These are phyloP conservation scores for Xanthorhoe designata DNA, from an alignment of 2,888 invertebrate species.

Conservation along the genomic window DNA sequence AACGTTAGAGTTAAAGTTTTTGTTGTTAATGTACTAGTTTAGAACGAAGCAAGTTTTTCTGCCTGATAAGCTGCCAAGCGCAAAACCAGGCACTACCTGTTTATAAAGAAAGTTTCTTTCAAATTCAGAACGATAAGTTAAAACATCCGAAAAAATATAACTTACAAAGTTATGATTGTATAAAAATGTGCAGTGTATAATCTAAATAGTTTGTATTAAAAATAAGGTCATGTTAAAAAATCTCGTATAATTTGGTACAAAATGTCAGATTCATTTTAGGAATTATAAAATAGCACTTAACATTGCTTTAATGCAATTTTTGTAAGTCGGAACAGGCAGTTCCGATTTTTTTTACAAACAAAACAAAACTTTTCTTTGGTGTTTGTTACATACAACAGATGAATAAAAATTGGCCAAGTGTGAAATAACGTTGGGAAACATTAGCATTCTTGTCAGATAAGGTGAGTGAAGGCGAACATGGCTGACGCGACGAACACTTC, in stretches of 20 bases:
- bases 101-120: conserved; percentile 6
- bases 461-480: conserved; percentile 60
- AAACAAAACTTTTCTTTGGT: no score
- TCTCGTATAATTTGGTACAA: no score
- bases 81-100: conserved; percentile 11
- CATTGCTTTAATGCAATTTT: no score
- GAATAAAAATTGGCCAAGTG: conserved; percentile 4
- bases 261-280: no score
- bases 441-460: conserved; percentile 68
- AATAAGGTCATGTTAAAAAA: no score
- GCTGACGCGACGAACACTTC: conserved; percentile 59
- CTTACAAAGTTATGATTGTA: not conserved
- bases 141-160: not conserved
- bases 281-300: no score
- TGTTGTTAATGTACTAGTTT: not conserved
- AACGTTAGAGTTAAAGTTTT: not conserved
- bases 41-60: conserved; percentile 4
- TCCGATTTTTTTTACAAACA: no score
- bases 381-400: not conserved
- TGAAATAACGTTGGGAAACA: conserved; percentile 50
- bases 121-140: not conserved
- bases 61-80: conserved; percentile 18
- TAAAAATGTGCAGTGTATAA: no score
- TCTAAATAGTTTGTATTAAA: no score
- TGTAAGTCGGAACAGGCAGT: no score